Percentiles rank a stretch among this genome's conserved stretches.
Evolutionary conservation across 1,140 invertebrate species (phyloP).

Genomic region (Pogonomyrmex californicus): DNA sequence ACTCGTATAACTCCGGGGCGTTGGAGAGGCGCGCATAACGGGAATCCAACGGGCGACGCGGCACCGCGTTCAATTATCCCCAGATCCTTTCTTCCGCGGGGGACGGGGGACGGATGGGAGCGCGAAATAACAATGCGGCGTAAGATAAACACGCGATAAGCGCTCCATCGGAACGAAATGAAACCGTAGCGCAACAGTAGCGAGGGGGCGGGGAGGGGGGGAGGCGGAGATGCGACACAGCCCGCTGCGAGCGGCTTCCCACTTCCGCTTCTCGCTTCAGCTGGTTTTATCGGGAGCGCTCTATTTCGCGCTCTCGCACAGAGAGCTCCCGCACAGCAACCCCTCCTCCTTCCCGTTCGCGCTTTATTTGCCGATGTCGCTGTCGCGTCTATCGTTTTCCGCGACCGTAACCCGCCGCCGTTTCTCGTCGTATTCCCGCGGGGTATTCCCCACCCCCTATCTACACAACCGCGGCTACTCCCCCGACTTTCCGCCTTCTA

Average conservation of each 20-base stretch:
- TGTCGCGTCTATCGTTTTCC: constrained; percentile 52
- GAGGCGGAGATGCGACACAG: constrained; percentile 64
- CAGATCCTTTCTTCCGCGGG: constrained; percentile 74
- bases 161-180: constrained; percentile 78
- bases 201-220: no score
- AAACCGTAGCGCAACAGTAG: constrained; percentile 74
- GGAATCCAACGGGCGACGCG: constrained; percentile 74
- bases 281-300: constrained; percentile 43
- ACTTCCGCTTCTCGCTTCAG: constrained; percentile 18
- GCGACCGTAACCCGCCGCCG: neutral
- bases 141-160: constrained; percentile 82
- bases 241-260: constrained; percentile 45
- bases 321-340: no score
- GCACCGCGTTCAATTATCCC: constrained; percentile 81
- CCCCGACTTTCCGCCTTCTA: constrained; percentile 28
- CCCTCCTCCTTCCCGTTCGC: neutral
- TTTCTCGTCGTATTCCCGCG: constrained; percentile 25
- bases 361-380: constrained; percentile 54
- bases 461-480: constrained; percentile 17
- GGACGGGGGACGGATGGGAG: constrained; percentile 61
- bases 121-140: constrained; percentile 81
- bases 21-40: constrained; percentile 51
- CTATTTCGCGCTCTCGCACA: constrained; percentile 9
- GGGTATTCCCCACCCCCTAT: constrained; percentile 5
- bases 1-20: constrained; percentile 15